Evolutionary conservation across 1,140 invertebrate species (phyloP).

Genomic region (Ptiloglossa arizonensis): DNA sequence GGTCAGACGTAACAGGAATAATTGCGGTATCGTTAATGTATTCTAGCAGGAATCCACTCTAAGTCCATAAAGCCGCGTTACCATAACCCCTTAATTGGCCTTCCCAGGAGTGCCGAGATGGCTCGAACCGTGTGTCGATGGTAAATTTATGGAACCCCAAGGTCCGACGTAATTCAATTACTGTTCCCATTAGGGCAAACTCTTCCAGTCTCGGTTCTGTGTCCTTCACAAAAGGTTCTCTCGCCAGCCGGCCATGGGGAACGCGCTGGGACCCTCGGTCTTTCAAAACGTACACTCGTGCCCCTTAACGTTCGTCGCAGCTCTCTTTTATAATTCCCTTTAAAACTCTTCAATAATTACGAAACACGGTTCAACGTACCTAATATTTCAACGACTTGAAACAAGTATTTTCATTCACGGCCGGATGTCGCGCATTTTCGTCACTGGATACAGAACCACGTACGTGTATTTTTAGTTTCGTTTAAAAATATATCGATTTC

Average conservation of each 20-base stretch:
- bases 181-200: slow-evolving; percentile 43
- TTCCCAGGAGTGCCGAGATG: slow-evolving; percentile 51
- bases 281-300: background rate
- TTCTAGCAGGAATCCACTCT: slow-evolving; percentile 54
- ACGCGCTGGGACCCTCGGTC: background rate
- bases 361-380: no score
- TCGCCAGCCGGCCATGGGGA: background rate
- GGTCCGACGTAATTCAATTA: slow-evolving; percentile 60
- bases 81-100: slow-evolving; percentile 64
- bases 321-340: background rate
- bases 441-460: no score
- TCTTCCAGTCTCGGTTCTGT: slow-evolving; percentile 43
- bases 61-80: slow-evolving; percentile 65
- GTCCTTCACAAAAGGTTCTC: slow-evolving; percentile 27
- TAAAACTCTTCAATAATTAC: no score
- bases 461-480: no score
- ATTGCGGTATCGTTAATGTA: slow-evolving; percentile 64
- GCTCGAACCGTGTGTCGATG: slow-evolving; percentile 58
- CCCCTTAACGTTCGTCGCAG: background rate
- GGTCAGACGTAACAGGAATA: slow-evolving; percentile 39
- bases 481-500: no score
- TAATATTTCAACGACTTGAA: no score
- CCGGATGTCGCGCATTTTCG: no score
- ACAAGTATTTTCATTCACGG: no score
- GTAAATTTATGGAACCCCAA: slow-evolving; percentile 61